Percentiles rank a stretch among this genome's conserved stretches.
Evolutionary conservation across 2,797 vertebrate genomes (phyloP).

Genomic region (Corythornis leucogaster): DNA sequence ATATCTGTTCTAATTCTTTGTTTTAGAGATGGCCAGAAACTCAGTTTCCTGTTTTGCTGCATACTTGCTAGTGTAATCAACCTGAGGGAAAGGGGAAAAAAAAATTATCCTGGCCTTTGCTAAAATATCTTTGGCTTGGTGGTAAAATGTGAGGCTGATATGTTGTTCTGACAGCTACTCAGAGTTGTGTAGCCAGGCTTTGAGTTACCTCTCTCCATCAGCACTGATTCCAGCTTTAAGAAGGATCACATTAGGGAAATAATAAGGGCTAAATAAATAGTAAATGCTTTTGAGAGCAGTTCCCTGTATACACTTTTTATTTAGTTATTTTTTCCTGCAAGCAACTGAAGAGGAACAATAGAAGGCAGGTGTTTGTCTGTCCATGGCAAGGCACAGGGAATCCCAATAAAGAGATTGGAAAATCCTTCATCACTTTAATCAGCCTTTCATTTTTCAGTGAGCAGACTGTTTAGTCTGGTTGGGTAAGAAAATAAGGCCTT

Average conservation of each 20-base stretch:
- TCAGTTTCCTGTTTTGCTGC: neutral
- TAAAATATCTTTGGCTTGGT: neutral
- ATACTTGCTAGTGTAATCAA: neutral
- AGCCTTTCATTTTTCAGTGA: neutral
- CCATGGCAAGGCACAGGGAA: neutral
- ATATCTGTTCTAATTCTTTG: neutral
- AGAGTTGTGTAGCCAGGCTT: neutral
- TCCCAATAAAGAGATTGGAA: neutral
- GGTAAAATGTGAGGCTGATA: neutral
- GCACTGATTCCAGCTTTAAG: neutral
- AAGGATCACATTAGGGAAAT: neutral
- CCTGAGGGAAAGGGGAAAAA: neutral
- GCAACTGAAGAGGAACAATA: neutral
- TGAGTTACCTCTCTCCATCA: neutral
- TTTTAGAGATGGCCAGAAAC: neutral
- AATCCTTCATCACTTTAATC: neutral
- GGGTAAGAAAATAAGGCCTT: neutral
- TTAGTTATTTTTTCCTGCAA: neutral
- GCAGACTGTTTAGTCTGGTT: neutral
- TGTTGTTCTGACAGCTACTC: neutral
- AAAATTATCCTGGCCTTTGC: neutral
- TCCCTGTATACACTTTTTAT: neutral
- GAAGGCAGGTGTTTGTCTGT: neutral
- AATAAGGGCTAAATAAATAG: neutral
- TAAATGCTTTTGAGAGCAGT: neutral